Evolutionary conservation across 2,797 vertebrate species (phyloP).

Genomic region (Phoebastria nigripes): DNA sequence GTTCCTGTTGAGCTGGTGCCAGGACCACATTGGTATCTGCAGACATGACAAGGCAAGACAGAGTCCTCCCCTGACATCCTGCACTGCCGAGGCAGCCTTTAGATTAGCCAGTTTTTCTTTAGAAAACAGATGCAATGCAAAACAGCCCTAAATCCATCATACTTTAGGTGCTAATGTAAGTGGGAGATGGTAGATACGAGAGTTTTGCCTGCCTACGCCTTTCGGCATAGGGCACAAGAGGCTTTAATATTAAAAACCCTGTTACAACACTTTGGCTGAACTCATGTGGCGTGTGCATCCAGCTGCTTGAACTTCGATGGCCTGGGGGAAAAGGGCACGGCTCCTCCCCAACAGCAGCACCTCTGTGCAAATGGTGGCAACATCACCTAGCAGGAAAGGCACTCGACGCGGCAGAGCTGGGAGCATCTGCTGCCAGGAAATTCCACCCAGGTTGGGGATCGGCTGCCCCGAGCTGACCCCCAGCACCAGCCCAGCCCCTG

Average conservation of each 20-base stretch:
- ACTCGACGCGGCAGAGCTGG: background rate
- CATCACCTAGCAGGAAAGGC: background rate
- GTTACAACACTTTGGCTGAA: slow-evolving; percentile 19
- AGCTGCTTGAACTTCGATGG: background rate
- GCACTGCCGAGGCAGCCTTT: background rate
- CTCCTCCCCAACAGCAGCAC: background rate
- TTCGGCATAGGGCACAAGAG: background rate
- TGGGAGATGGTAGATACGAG: background rate
- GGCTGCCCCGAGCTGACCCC: background rate
- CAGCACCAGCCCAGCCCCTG: background rate
- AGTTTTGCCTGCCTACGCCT: background rate
- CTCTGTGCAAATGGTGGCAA: background rate
- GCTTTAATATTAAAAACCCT: background rate
- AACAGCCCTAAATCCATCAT: background rate
- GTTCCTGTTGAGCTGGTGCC: background rate
- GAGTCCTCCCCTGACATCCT: background rate
- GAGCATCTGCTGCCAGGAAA: background rate
- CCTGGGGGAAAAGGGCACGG: background rate
- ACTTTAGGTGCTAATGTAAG: background rate
- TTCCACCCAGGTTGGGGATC: background rate
- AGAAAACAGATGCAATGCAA: background rate
- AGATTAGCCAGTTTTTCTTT: background rate
- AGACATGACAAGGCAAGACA: background rate
- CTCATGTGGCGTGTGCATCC: background rate
- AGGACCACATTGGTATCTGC: background rate